Evolutionary conservation across 2,113 vertebrate species (phyloP).

Genomic region (Elachura formosa): DNA sequence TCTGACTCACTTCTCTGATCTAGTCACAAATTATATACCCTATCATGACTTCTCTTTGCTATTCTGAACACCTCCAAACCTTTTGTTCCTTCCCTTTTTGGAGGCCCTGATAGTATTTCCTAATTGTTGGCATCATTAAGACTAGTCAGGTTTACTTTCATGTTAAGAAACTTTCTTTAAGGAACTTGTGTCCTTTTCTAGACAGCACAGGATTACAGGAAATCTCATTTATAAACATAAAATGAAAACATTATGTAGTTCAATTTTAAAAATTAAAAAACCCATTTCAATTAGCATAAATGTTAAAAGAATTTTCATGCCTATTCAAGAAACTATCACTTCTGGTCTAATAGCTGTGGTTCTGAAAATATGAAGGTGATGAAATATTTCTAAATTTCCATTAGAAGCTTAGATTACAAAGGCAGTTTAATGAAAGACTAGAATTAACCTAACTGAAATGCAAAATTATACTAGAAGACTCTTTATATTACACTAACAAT

Average conservation of each 20-base stretch:
- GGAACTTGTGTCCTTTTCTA: not conserved
- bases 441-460: slow-evolving; percentile 34
- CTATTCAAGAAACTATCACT: not conserved
- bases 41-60: not conserved
- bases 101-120: not conserved
- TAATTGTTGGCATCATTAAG: not conserved
- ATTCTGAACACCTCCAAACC: not conserved
- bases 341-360: not conserved
- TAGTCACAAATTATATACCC: not conserved
- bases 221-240: not conserved
- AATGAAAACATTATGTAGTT: not conserved
- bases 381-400: slow-evolving; percentile 22
- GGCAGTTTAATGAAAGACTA: slow-evolving; percentile 26
- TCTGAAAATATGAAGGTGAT: not conserved
- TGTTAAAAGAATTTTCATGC: not conserved
- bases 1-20: not conserved
- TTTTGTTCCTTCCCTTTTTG: not conserved
- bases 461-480: slow-evolving; percentile 2
- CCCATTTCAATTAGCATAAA: not conserved
- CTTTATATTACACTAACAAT: not conserved
- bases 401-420: slow-evolving; percentile 23
- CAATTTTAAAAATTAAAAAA: not conserved
- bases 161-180: not conserved
- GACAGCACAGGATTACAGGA: not conserved
- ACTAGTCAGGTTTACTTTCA: not conserved